Evolutionary conservation across 2,113 vertebrate species (phyloP), one percentile per base, ranked within the genome.

Genomic region (Edolisoma coerulescens): DNA sequence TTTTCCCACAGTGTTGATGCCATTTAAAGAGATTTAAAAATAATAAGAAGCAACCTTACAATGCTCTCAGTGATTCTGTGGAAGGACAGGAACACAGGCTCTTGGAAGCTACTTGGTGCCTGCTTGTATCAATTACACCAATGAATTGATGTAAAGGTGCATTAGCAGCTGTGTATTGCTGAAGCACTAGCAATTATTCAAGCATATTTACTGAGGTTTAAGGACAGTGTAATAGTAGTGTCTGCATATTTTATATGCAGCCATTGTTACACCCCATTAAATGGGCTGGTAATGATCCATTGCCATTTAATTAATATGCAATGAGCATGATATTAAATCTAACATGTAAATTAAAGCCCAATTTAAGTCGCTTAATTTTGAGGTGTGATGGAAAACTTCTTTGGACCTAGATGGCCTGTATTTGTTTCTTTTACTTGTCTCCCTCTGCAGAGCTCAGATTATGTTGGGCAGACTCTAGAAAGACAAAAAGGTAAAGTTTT

Each of bases 271-370:
- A 97, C 84, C 75, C 97, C 97, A 97, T 98, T 98, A 98, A 98
- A 87, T 85, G 95, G 73, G 71, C 89, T 97, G 63, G 86, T 97
- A 98, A 98, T 97, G 97, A 98, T 97, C 96, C 97, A 94, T 91
- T 97, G 88, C 88, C 97, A 91, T 97, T 97, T 97, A 97, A 98
- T 98, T 98, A 98, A 97, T 97, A 97, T 94, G 93, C 79, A 97
- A 96, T 96, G 96, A 95, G 54, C 93, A 69, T 87, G 86, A 94
- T 97, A 98, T 97, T 98, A 97, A 97, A 97, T 98, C 91, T 97
- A 97, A 95, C 94, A 96, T 94, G 96, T 91, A 97, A 98, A 98
- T 98, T 98, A 97, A 97, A 96, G 94, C 61, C 82, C 94, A 96
- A 96, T 97, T 96, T 97, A 82, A 97, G 88, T 96, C n/a, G 33